Base-by-base conservation (phyloP, 2,797 vertebrate genomes). In the Chelmon rostratus region DNA sequence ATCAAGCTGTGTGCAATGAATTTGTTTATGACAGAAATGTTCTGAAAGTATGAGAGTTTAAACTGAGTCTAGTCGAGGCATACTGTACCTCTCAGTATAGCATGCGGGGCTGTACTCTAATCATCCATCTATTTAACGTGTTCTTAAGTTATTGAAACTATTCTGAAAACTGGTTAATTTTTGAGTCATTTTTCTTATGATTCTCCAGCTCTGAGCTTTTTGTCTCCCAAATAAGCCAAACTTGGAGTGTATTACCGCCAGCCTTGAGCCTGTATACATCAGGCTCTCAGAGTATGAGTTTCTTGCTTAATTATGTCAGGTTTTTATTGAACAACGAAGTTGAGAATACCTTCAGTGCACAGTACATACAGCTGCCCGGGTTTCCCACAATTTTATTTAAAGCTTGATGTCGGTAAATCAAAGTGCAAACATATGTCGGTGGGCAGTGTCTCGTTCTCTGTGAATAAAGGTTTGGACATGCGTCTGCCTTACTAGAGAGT, bases 271-370 rank as follows among this genome's bases (percentile, higher is more conserved):
- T 77, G 80, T 82, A 65, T 79, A 38, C 56, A 74, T 81, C 83
- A 76, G 76, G 56, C 73, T 86, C 83, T 90, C 64, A 92, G 65
- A 87, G 78, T 79, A 84, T 87, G 82, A 88, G 77, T 57, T 76
- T 35, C 23, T 68, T 63, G 12, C 13, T 73, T 67, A 31, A 62
- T 61, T 78, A 15, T 70, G 76, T 80, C 12, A 69, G 57, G n/a
- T 31, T 76, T 61, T 79, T 72, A 54, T 69, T 57, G 47, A 68
- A 70, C 28, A 33, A 69, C 31, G 50, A 61, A 28, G 37, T 71
- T 33, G 18, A 83, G 49, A 72, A 76, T 72, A 50, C 18, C 28
- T 47, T 19, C 42, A 77, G 42, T 74, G 78, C 79, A 81, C 35
- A 81, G 47, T 68, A 44, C 64, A 8, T 58, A 63, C 49, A 86